These are phyloP conservation scores for Parnassius smintheus DNA, from an alignment of 2,888 invertebrate species.

Conservation along the genomic window DNA sequence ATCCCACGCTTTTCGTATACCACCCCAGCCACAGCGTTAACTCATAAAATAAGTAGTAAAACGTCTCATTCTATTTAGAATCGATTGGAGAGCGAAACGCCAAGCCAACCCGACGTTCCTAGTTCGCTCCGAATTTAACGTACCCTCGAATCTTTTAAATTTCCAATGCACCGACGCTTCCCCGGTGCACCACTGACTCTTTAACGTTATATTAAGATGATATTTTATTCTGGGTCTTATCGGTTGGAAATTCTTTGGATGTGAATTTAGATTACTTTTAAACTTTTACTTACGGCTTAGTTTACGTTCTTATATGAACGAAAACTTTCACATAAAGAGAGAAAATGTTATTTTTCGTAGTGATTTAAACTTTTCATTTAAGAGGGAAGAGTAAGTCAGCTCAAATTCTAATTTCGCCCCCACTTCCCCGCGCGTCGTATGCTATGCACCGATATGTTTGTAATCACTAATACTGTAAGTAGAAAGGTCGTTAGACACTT, in stretches of 20 bases:
- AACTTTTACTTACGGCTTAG: not conserved
- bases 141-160: slow-evolving; percentile 55
- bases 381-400: too few species aligned
- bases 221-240: slow-evolving; percentile 32
- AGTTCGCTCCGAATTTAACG: slow-evolving; percentile 47
- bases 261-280: slow-evolving; percentile 22
- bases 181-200: slow-evolving; percentile 28
- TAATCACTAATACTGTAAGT: too few species aligned
- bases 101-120: slow-evolving; percentile 41
- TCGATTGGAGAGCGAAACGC: slow-evolving; percentile 48
- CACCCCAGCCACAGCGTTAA: slow-evolving; percentile 30
- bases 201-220: slow-evolving; percentile 37
- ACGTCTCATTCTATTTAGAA: slow-evolving; percentile 54
- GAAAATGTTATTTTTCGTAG: too few species aligned
- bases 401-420: too few species aligned
- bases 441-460: too few species aligned
- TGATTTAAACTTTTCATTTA: too few species aligned
- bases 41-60: slow-evolving; percentile 65
- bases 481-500: too few species aligned
- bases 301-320: too few species aligned
- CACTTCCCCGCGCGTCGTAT: too few species aligned
- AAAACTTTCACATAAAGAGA: too few species aligned
- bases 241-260: slow-evolving; percentile 27
- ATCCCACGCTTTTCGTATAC: not conserved
- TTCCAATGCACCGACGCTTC: slow-evolving; percentile 44